These are phyloP conservation scores for Yponomeuta cagnagella DNA, from an alignment of 2,888 invertebrate genomes.

Conservation along the genomic window DNA sequence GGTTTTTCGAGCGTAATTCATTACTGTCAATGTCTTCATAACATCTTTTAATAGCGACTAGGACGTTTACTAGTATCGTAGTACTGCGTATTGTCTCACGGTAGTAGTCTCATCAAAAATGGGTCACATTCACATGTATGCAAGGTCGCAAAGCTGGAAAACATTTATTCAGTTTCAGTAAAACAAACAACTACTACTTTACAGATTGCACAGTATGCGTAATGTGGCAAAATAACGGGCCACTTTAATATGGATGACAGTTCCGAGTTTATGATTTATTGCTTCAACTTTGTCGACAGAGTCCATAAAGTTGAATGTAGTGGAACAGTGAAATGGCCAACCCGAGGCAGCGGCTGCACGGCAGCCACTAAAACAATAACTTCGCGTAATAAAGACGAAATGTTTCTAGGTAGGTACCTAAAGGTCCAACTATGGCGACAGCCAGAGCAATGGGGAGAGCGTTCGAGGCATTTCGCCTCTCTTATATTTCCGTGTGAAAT, in stretches of 20 bases:
- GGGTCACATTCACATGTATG: neutral
- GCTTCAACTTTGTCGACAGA: neutral
- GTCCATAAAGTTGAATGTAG: neutral
- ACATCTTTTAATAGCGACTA: constrained; percentile 11
- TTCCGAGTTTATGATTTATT: neutral
- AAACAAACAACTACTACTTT: neutral
- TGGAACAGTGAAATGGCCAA: neutral
- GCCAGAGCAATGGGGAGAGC: neutral
- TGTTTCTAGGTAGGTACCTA: neutral
- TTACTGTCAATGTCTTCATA: neutral
- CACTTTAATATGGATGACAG: neutral
- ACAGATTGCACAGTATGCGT: neutral
- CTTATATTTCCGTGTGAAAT: neutral
- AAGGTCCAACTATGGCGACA: too few relatives aligned
- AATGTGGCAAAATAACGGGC: neutral
- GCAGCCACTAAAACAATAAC: neutral
- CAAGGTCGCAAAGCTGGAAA: neutral
- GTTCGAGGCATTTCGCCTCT: too few relatives aligned
- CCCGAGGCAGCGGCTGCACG: neutral
- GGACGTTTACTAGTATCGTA: neutral
- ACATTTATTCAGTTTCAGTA: neutral
- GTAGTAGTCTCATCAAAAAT: neutral
- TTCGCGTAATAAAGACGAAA: neutral
- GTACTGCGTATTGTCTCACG: neutral
- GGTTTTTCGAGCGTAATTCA: neutral